These are phyloP conservation scores for Aurelia aurita complex sp. Pacific DNA, from an alignment of 30 jellyfish, hydroid and myxozoan species.

Conservation along the genomic window DNA sequence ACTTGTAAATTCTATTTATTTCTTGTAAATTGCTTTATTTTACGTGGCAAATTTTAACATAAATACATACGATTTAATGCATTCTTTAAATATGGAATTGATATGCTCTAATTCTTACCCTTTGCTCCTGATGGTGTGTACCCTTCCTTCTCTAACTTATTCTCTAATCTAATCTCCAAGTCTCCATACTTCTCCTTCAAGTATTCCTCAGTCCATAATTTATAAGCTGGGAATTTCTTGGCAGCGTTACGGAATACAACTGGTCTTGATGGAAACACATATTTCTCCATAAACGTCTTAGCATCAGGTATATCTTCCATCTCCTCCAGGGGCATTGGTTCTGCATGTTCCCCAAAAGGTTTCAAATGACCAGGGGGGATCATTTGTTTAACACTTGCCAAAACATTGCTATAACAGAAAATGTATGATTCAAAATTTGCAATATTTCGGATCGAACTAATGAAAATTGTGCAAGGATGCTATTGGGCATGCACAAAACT, in stretches of 20 bases:
- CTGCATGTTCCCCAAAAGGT: slow-evolving; percentile 77
- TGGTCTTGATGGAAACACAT: slow-evolving; percentile 55
- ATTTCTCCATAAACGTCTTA: slow-evolving; percentile 48
- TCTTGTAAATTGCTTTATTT: too few species aligned
- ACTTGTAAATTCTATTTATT: too few species aligned
- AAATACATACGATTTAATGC: too few species aligned
- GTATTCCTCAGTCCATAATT: slow-evolving; percentile 72
- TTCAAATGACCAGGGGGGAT: slow-evolving; percentile 72
- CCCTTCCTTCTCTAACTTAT: slow-evolving; percentile 65
- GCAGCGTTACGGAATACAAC: slow-evolving; percentile 74
- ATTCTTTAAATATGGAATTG: too few species aligned
- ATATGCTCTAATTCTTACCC: slow-evolving; percentile 9
- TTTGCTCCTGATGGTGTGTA: slow-evolving; percentile 78
- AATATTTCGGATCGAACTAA: too few species aligned
- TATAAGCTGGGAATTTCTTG: slow-evolving; percentile 55
- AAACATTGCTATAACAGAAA: too few species aligned
- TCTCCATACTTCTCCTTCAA: slow-evolving; percentile 62
- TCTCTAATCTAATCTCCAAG: slow-evolving; percentile 61
- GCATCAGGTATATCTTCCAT: slow-evolving; percentile 73
- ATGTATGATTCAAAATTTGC: too few species aligned
- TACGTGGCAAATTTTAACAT: too few species aligned
- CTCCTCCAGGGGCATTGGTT: slow-evolving; percentile 64
- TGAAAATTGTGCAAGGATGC: too few species aligned
- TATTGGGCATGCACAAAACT: too few species aligned
- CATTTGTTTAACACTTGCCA: slow-evolving; percentile 27